Evolutionary conservation across 2,888 invertebrate genomes (phyloP), one percentile per base, ranked within the genome.

Genomic region (Mimachlamys varia): DNA sequence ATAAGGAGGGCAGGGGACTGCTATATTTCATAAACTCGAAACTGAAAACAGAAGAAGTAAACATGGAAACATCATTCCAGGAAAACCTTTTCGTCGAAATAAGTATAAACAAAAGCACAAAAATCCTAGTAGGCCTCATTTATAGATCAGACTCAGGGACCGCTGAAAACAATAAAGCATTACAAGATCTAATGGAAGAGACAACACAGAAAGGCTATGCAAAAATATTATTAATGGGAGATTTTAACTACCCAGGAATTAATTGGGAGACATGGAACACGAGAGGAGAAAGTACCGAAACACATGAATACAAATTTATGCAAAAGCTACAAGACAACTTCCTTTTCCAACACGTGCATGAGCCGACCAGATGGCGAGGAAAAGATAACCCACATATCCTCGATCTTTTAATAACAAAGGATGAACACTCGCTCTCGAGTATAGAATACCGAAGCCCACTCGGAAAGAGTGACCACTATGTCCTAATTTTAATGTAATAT

Each of bases 371-470:
- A n/a, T 88, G 58, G 62, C 88, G 88, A 88, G 88, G 88, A 50
- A 44, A 15, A 12, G 49, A 90, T 13, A 88, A 22, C 27, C 62
- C 90, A 49, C 88, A 62, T 38, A 19, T 88, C 15, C 38, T 90
- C 5, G 90, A 90, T 53, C 62, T 90, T 1, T 44, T 90, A 17
- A 19, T 53, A 53, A 90, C 90, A 88, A 88, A 88, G 22, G 90
- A 90, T 17, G 88, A 90, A 88, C 58, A 90, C 62, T 27, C 50
- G n/a, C 22, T 90, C 1, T 27, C 37, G 19, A 44, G 37, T 15
- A 88, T 90, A 4, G 88, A 90, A 33, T 62, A 62, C n/a, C 88
- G 76, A 38, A 90, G 90, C 27, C 76, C 90, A 49, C 44, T 88
- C 12, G 90, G 88, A 1, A 90, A 90, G 33, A 90, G 90, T 22